A percentile compares a stretch with the other conserved stretches of the same genome.
phyloP scores from a whole-genome alignment of 2,113 vertebrate species.

The Bufo gargarizans region DNA sequence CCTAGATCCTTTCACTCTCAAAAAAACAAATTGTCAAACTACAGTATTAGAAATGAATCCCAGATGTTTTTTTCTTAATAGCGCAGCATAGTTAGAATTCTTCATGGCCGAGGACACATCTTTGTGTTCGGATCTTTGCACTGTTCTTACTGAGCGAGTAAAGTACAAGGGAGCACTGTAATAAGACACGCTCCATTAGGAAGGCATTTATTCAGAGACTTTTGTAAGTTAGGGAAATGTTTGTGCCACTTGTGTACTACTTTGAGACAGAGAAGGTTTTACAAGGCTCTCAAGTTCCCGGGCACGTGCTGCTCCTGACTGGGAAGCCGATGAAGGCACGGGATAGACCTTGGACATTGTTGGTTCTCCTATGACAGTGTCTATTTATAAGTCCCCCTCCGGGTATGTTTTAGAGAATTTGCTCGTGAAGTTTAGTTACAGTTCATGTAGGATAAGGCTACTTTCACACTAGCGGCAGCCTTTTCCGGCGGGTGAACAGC shows the following conservation, averaged over 20 bases:
- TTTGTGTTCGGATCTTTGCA: neutral
- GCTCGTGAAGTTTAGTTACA: neutral
- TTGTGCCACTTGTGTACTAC: constrained; percentile 1
- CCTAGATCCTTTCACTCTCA: neutral
- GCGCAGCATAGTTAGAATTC: neutral
- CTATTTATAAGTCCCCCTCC: constrained; percentile 44
- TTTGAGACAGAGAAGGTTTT: neutral
- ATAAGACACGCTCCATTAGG: constrained; percentile 21
- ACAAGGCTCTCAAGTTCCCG: neutral
- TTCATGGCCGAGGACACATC: neutral
- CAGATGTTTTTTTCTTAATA: neutral
- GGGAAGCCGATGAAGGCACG: constrained; percentile 14
- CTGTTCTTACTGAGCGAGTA: constrained; percentile 14
- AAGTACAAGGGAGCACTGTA: constrained; percentile 14
- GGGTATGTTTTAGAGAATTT: neutral
- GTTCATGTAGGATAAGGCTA: neutral
- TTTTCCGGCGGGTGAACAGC: no score
- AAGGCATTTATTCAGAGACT: constrained; percentile 26
- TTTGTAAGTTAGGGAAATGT: neutral
- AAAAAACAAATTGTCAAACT: neutral
- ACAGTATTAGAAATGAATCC: constrained; percentile 8
- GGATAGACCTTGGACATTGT: constrained; percentile 13
- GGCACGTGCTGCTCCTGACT: constrained; percentile 9
- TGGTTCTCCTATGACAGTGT: constrained; percentile 27
- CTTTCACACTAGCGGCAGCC: neutral